These are phyloP conservation scores for Homalodisca vitripennis DNA, from an alignment of 1,140 invertebrate genomes.

Conservation along the genomic window DNA sequence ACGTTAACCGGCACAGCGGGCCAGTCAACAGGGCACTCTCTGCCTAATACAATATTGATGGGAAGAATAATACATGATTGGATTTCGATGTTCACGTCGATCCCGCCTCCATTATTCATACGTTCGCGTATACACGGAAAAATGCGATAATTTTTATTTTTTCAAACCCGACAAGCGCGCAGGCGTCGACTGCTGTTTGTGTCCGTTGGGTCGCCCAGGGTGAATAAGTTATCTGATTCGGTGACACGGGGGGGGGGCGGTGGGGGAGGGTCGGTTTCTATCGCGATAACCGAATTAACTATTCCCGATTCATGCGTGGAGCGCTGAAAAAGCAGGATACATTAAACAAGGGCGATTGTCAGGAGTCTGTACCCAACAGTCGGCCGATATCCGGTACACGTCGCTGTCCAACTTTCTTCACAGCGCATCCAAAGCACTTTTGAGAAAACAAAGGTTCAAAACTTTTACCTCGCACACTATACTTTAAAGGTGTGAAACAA, in stretches of 20 bases:
- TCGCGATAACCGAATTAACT: conserved; percentile 15
- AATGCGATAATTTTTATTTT: background rate
- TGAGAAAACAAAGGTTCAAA: too few relatives aligned
- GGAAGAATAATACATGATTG: conserved; percentile 14
- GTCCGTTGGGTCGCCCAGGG: background rate
- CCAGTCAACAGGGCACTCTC: too few relatives aligned
- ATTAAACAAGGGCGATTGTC: background rate
- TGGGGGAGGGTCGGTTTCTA: too few relatives aligned
- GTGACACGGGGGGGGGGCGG: too few relatives aligned
- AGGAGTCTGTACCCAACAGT: too few relatives aligned
- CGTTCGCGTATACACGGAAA: background rate
- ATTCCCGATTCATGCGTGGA: conserved; percentile 10
- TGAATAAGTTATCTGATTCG: too few relatives aligned
- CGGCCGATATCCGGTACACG: too few relatives aligned
- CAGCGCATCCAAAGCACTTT: too few relatives aligned
- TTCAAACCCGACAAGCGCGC: background rate
- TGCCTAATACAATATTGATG: conserved; percentile 7
- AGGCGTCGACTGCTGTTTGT: background rate
- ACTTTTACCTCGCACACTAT: too few relatives aligned
- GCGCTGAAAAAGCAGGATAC: background rate
- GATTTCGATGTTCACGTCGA: background rate
- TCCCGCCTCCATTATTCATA: background rate
- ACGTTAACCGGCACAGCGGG: too few relatives aligned
- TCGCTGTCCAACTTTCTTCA: too few relatives aligned
- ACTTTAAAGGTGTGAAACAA: too few relatives aligned